phyloP scores from a whole-genome alignment of 2,113 vertebrate species.

The Periophthalmodon schlosseri region DNA sequence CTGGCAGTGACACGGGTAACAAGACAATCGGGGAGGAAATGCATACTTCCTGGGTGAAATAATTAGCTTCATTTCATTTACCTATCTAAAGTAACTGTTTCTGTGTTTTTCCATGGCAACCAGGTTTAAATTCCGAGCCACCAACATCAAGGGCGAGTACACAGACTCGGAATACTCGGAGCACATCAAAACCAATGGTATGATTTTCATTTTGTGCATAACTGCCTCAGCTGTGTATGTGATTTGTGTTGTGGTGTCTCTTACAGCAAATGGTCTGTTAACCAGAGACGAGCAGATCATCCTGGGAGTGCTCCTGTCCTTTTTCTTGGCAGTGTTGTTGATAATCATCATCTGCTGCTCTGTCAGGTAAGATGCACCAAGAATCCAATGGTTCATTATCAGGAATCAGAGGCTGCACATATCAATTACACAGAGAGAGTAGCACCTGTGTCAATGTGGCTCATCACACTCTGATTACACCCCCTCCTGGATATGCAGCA shows the following conservation, averaged over 20 bases:
- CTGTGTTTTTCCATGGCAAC: slow-evolving; percentile 31
- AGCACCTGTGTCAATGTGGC: not conserved
- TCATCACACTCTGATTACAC: not conserved
- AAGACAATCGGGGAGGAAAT: not conserved
- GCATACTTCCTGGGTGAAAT: not conserved
- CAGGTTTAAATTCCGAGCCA: slow-evolving; percentile 97
- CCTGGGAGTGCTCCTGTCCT: slow-evolving; percentile 89
- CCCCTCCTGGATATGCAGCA: not conserved
- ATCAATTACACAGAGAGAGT: not conserved
- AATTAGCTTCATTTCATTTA: not conserved
- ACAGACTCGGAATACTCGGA: slow-evolving; percentile 96
- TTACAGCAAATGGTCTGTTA: slow-evolving; percentile 81
- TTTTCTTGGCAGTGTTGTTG: slow-evolving; percentile 87
- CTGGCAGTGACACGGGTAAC: too few species aligned
- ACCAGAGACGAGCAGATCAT: slow-evolving; percentile 92
- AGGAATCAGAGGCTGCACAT: slow-evolving; percentile 5
- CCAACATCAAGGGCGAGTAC: slow-evolving; percentile 87
- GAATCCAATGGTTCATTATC: not conserved
- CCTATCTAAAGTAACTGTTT: not conserved
- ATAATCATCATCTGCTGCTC: slow-evolving; percentile 88
- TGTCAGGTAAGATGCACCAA: slow-evolving; percentile 82
- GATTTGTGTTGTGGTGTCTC: slow-evolving; percentile 5
- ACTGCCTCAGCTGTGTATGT: not conserved
- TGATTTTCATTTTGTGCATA: slow-evolving; percentile 21
- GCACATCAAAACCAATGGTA: slow-evolving; percentile 90